These are phyloP conservation scores for Pseudoips prasinana DNA, from an alignment of 2,888 invertebrate genomes.

Conservation along the genomic window DNA sequence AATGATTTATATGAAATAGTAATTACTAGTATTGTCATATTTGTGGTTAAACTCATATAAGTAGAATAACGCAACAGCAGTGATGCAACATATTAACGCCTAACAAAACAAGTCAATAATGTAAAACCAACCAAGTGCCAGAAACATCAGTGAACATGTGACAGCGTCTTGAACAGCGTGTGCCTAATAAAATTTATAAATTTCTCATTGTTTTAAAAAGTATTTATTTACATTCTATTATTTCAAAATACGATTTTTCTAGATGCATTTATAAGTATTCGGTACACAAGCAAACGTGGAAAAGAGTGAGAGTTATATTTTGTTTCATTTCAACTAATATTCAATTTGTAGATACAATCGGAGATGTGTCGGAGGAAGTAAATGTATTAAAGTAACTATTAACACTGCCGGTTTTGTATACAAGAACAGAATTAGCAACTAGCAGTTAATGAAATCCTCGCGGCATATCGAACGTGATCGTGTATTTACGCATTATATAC, in stretches of 20 bases:
- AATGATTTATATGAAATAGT: slow-evolving; percentile 27
- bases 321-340: too few species aligned
- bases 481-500: slow-evolving; percentile 26
- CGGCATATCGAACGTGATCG: slow-evolving; percentile 25
- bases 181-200: slow-evolving; percentile 32
- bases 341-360: too few species aligned
- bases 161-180: slow-evolving; percentile 15
- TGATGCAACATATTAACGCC: slow-evolving; percentile 17
- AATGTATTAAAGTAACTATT: too few species aligned
- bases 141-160: slow-evolving; percentile 30
- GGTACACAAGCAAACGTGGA: too few species aligned
- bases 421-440: slow-evolving; percentile 30
- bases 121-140: slow-evolving; percentile 3
- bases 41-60: slow-evolving; percentile 21
- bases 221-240: too few species aligned
- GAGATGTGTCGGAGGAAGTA: too few species aligned
- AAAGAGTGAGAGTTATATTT: too few species aligned
- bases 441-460: slow-evolving; percentile 31
- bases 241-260: too few species aligned
- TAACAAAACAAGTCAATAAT: slow-evolving; percentile 5
- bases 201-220: slow-evolving; percentile 6
- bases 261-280: too few species aligned
- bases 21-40: slow-evolving; percentile 34
- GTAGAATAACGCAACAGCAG: slow-evolving; percentile 18
- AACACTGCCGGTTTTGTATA: slow-evolving; percentile 34